Evolutionary conservation across 2,113 vertebrate genomes (phyloP), one percentile per base, ranked within the genome.

Genomic region (Calonectris borealis): DNA sequence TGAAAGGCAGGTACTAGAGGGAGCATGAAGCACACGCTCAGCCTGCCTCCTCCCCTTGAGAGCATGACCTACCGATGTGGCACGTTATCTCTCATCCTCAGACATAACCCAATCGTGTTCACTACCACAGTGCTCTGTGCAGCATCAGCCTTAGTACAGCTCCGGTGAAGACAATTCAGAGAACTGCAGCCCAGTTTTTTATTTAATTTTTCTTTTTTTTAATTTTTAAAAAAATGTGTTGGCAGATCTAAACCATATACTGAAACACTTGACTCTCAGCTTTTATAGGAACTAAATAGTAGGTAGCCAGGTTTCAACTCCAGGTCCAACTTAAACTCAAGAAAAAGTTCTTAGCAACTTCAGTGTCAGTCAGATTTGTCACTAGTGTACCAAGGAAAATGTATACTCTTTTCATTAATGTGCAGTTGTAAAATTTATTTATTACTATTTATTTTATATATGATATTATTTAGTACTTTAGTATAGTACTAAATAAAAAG

Each of bases 91-190:
- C 76, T 16, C 19, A 51, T 36, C 26, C 20, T 1, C 86, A 49
- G 27, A 72, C 24, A 22, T 18, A 34, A 21, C 40, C 34, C 69
- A 42, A 2, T 3, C 24, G 0, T 49, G 83, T 31, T 7, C 58
- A n/a, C 58, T 14, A 8, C 25, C 73, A 4, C 38, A 15, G 26
- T 2, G 32, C 48, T 32, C 70, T 9, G 48, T 5, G 18, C 25
- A 31, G 60, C 62, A 65, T 19, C 71, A 86, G 61, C 36, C 70
- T 48, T 26, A 26, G 57, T 13, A 32, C 0, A 44, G 1, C 64
- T 24, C 20, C 3, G 29, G 34, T 1, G 5, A 38, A 32, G 27
- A 51, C 18, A 54, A 17, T 4, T 34, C 34, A 4, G 0, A 55
- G 10, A 72, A 10, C 15, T 6, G 26, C 5, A 65, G 10, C 48